phyloP scores from a whole-genome alignment of 2,113 vertebrate species.

The Okapia johnstoni region DNA sequence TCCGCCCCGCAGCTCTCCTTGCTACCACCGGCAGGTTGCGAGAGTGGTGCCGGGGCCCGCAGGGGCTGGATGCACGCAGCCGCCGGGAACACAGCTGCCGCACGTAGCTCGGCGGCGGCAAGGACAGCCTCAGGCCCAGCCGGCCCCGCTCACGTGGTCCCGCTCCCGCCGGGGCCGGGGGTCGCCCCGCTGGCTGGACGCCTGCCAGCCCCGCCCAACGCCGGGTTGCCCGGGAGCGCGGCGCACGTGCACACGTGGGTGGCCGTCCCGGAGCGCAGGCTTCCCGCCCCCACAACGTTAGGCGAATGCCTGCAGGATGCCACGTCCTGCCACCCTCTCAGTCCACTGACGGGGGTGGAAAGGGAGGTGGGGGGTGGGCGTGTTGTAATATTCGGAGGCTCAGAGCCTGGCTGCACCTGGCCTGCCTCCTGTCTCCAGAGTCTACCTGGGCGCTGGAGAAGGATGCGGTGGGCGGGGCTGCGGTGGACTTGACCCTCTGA shows the following conservation, averaged over 20 bases:
- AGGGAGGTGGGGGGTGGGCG: background rate
- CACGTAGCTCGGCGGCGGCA: background rate
- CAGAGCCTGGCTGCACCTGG: background rate
- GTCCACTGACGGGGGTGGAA: background rate
- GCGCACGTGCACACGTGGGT: background rate
- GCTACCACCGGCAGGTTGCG: background rate
- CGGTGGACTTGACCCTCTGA: constrained; percentile 39
- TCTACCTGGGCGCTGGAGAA: background rate
- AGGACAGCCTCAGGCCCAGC: background rate
- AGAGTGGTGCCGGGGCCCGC: background rate
- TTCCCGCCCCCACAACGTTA: background rate
- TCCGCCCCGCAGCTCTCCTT: background rate
- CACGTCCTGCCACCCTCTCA: background rate
- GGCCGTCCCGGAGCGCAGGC: background rate
- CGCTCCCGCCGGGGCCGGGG: background rate
- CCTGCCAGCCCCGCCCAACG: background rate
- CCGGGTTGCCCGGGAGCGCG: background rate
- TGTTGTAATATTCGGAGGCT: background rate
- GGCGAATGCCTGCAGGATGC: background rate
- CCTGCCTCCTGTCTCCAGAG: background rate
- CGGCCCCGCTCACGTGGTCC: background rate
- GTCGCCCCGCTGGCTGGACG: background rate
- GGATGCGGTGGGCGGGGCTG: background rate
- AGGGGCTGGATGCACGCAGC: background rate
- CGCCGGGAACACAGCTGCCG: constrained; percentile 37